Evolutionary conservation across 2,113 vertebrate genomes (phyloP), one percentile per base, ranked within the genome.

Genomic region (Siniperca knerii): DNA sequence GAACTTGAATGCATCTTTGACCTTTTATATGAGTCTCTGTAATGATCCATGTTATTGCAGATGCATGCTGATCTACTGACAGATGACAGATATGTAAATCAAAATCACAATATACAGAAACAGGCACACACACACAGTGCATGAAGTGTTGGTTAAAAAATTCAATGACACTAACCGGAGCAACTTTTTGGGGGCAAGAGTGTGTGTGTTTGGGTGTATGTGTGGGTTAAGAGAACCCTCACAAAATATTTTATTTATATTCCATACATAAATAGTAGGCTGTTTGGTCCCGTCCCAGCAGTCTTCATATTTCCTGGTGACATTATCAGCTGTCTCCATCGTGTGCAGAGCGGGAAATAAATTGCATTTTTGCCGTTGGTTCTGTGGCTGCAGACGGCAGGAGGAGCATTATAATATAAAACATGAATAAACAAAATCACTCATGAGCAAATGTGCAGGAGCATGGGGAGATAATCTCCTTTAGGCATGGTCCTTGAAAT

Each of bases 371-470:
- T 90, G 90, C 92, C 82, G 78, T 86, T 88, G 93, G 92, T 93
- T 95, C 90, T 92, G 88, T 87, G 90, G 92, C 92, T 94, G 91
- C 85, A 93, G 92, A 91, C 88, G 79, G 92, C 93, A 89, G 91
- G 93, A 94, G 91, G 89, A 94, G 93, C 90, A 96, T 93, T 95
- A 95, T 94, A 95, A 96, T 95, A 95, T 95, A 96, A 95, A 95
- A 95, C 94, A 94, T 95, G 94, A 96, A 95, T 95, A 95, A 96
- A 96, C 94, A 95, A 96, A 95, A 95, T 95, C 92, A 94, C 94
- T 95, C 94, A 96, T 95, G 94, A 95, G 94, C 92, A 95, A 95
- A 95, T 93, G 95, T 95, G 95, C 93, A 93, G 92, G 93, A 95
- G 94, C 94, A 95, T 90, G 88, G 93, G 92, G 90, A 95, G 94